Evolutionary conservation across 2,888 invertebrate species (phyloP).

Genomic region (Drosophila helvetica): DNA sequence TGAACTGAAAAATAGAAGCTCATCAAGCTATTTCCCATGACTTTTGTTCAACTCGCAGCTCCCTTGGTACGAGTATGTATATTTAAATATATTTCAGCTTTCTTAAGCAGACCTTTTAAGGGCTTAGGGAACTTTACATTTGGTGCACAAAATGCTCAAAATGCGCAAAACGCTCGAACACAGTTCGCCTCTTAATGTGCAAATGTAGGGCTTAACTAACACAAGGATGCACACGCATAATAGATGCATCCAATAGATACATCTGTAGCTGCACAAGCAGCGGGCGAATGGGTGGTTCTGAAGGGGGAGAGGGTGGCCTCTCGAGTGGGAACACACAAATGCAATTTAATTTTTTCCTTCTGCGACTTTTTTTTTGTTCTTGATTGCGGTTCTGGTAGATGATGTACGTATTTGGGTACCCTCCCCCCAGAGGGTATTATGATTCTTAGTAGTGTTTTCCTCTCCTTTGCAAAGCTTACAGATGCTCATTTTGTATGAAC

Average conservation of each 20-base stretch:
- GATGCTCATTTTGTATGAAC: background rate
- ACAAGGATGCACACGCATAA: constrained; percentile 70
- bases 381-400: constrained; percentile 33
- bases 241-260: constrained; percentile 72
- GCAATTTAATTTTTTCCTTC: constrained; percentile 72
- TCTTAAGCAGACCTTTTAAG: constrained; percentile 62
- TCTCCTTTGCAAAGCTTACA: background rate
- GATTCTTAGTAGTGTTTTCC: too few relatives aligned
- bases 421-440: constrained; percentile 41
- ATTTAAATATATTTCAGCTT: constrained; percentile 21
- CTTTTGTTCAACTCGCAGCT: constrained; percentile 5
- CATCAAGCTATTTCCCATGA: constrained; percentile 1
- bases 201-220: constrained; percentile 76
- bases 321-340: constrained; percentile 70
- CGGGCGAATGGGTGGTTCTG: background rate
- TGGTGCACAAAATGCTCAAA: constrained; percentile 49
- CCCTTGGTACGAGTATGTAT: too few relatives aligned
- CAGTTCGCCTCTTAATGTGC: constrained; percentile 80
- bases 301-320: constrained; percentile 37
- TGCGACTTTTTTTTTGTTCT: constrained; percentile 14
- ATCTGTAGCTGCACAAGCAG: background rate
- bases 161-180: constrained; percentile 56
- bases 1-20: background rate
- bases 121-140: constrained; percentile 57
- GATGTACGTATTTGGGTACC: too few relatives aligned